These are phyloP conservation scores for Pseudomyrmex cubaensis DNA, from an alignment of 1,140 invertebrate genomes.

Conservation along the genomic window DNA sequence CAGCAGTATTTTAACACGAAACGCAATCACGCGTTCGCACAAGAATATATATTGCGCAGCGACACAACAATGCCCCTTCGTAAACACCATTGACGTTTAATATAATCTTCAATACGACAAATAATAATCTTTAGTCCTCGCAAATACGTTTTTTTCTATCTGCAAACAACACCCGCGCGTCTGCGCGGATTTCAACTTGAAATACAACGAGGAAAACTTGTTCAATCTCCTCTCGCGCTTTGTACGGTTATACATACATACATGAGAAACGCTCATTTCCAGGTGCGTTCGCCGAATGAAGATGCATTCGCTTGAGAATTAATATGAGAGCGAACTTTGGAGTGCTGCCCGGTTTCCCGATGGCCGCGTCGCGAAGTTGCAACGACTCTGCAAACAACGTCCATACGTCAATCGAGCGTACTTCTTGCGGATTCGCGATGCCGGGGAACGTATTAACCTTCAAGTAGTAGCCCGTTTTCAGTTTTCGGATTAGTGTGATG, in stretches of 20 bases:
- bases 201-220: background rate
- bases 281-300: background rate
- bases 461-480: constrained; percentile 20
- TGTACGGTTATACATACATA: background rate
- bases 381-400: constrained; percentile 26
- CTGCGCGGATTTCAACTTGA: background rate
- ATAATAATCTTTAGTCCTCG: background rate
- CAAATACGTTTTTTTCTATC: background rate
- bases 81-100: background rate
- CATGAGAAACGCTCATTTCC: background rate
- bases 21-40: background rate
- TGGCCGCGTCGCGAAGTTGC: constrained; percentile 3
- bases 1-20: constrained; percentile 13
- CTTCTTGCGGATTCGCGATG: constrained; percentile 4
- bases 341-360: constrained; percentile 9
- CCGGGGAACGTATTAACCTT: constrained; percentile 19
- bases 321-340: constrained; percentile 9
- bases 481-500: constrained; percentile 38
- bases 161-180: background rate
- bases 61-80: background rate
- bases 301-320: constrained; percentile 35
- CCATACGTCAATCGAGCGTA: constrained; percentile 35
- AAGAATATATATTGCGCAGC: background rate
- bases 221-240: background rate
- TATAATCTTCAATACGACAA: constrained; percentile 5